A percentile compares a stretch with the other conserved stretches of the same genome.
phyloP scores from a whole-genome alignment of 1,140 invertebrate species.

The Lasioglossum baleicum region DNA sequence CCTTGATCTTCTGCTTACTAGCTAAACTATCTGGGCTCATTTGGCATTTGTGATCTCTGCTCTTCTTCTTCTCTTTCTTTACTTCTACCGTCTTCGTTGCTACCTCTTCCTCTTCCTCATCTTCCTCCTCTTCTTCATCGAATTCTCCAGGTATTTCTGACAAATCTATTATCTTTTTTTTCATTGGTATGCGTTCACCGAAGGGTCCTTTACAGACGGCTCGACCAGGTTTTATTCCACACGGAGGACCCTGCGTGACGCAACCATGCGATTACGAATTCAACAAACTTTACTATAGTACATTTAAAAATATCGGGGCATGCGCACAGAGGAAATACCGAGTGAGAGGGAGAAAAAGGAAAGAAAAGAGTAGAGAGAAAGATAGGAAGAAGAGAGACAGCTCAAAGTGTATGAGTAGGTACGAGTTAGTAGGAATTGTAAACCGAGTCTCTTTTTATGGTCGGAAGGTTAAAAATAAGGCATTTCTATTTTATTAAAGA shows the following conservation, averaged over 20 bases:
- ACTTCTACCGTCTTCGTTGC: background rate
- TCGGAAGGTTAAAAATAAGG: too few relatives aligned
- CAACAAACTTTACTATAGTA: background rate
- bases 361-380: too few relatives aligned
- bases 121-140: conserved; percentile 44
- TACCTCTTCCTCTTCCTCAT: conserved; percentile 14
- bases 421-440: too few relatives aligned
- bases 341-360: too few relatives aligned
- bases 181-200: conserved; percentile 38
- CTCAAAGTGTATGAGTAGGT: too few relatives aligned
- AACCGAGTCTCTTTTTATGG: too few relatives aligned
- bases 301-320: background rate
- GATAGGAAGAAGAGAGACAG: too few relatives aligned
- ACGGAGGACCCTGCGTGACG: conserved; percentile 50
- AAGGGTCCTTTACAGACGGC: conserved; percentile 57
- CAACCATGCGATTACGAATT: background rate
- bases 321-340: too few relatives aligned
- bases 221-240: conserved; percentile 54
- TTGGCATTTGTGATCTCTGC: conserved; percentile 33
- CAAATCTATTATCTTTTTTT: background rate
- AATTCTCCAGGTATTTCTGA: conserved; percentile 30
- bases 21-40: conserved; percentile 29
- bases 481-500: too few relatives aligned
- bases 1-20: background rate
- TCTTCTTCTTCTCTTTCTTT: conserved; percentile 10